A percentile compares a stretch with the other conserved stretches of the same genome.
These are phyloP conservation scores for Probosciger aterrimus DNA, from an alignment of 2,113 vertebrate genomes.

Conservation along the genomic window DNA sequence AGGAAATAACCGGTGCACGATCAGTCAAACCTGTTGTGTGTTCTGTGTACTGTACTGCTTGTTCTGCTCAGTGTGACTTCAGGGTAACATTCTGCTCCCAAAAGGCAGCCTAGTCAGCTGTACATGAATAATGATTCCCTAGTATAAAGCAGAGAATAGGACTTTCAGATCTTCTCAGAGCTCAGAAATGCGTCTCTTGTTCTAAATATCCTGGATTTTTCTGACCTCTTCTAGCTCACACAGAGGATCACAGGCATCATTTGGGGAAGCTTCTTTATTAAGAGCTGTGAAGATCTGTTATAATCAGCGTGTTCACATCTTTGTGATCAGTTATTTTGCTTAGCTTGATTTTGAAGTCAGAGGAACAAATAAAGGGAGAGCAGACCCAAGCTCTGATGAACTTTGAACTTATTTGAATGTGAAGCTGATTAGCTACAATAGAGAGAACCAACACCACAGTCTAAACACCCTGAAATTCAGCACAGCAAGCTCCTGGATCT, in stretches of 20 bases:
- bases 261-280: not conserved
- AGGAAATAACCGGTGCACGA: not conserved
- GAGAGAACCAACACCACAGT: not conserved
- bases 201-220: not conserved
- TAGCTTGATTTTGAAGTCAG: slow-evolving; percentile 8
- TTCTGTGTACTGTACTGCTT: not conserved
- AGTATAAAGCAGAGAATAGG: not conserved
- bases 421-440: slow-evolving; percentile 4
- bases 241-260: not conserved
- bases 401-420: slow-evolving; percentile 42
- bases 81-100: not conserved
- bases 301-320: not conserved
- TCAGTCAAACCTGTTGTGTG: not conserved
- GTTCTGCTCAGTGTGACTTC: not conserved
- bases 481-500: not conserved
- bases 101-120: not conserved
- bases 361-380: slow-evolving; percentile 40
- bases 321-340: not conserved
- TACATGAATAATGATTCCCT: not conserved
- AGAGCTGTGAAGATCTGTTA: not conserved
- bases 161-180: not conserved
- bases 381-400: slow-evolving; percentile 1
- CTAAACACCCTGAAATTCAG: not conserved
- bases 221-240: not conserved
- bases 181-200: not conserved